Evolutionary conservation across 1,140 invertebrate species (phyloP), one percentile per base, ranked within the genome.

Genomic region (Chrysopa pallens): DNA sequence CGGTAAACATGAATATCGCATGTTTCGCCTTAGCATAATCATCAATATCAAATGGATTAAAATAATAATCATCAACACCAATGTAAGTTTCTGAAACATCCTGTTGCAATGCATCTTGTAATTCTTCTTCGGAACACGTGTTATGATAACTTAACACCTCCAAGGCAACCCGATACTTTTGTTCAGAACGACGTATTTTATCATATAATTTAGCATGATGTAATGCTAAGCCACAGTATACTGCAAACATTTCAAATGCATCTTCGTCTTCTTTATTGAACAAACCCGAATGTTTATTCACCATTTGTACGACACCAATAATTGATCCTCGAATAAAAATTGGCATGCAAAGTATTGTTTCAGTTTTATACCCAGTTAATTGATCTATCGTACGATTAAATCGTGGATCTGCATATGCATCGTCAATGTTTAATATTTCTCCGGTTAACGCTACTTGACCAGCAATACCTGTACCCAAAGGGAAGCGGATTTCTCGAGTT

Each of bases 231-330:
- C 84, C 85, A 58, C 85, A 89, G 54, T 88, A 89, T 12, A 84
- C 72, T 1, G 84, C 83, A 57, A 88, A 88, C 37, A 75, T 80
- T 59, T 84, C 76, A 63, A 90, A 90, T 1, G 80, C 74, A 50
- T 80, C 76, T 61, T 87, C 82, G 53, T 90, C 85, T 40, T 77
- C 72, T 47, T 72, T 74, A 9, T 69, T 80, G 54, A 88, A 88
- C 15, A 58, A 56, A 3, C 77, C 78, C 29, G 66, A 60, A 15
- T 72, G 61, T 59, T 88, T 88, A 56, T 88, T 88, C 0, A 88
- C 81, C 84, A 89, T 88, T 63, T 90, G 84, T 4, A 90, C 80
- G 1, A 90, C 84, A 7, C 84, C 84, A 40, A 85, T 83, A 23
- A 48, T 42, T 38, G 67, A 68, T 12, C 74, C 73, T 45, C 80